Evolutionary conservation across 1,140 invertebrate genomes (phyloP).

Genomic region (Drosophila santomea): DNA sequence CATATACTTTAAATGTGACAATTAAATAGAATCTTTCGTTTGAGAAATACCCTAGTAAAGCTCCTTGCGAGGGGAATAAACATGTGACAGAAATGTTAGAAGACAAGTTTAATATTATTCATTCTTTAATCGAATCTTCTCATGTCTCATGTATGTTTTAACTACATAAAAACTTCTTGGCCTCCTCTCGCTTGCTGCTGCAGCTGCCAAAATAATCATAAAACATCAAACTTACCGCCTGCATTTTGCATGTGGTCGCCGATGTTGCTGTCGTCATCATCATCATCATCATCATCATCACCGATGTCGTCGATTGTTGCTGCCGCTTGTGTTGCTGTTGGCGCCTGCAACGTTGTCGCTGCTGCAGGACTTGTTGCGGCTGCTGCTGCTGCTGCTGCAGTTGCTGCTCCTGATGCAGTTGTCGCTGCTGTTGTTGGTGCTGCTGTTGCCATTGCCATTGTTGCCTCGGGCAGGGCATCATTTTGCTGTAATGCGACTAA

Average conservation of each 20-base stretch:
- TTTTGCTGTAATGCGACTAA: conserved; percentile 81
- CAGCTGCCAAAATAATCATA: conserved; percentile 51
- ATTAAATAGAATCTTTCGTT: no score
- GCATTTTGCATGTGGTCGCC: conserved; percentile 72
- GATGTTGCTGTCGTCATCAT: conserved; percentile 37
- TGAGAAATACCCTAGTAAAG: no score
- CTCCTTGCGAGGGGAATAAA: no score
- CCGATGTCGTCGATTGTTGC: conserved; percentile 44
- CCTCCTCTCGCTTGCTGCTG: conserved; percentile 17
- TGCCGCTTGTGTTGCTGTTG: conserved; percentile 17
- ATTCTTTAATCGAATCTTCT: no score
- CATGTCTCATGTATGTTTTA: no score
- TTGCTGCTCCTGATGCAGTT: conserved; percentile 27
- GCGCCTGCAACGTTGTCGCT: conserved; percentile 54
- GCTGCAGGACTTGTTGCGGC: conserved; percentile 16
- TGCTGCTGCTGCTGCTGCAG: conserved; percentile 6
- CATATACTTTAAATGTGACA: no score
- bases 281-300: conserved; percentile 14
- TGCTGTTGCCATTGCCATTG: conserved; percentile 42
- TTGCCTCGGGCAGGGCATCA: conserved; percentile 63
- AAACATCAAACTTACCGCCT: conserved; percentile 73
- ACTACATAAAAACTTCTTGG: conserved; percentile 3
- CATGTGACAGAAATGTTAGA: no score
- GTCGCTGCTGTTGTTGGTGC: conserved; percentile 21
- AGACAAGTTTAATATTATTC: no score